These are phyloP conservation scores for Altica lythri DNA, from an alignment of 2,888 invertebrate genomes.

Conservation along the genomic window DNA sequence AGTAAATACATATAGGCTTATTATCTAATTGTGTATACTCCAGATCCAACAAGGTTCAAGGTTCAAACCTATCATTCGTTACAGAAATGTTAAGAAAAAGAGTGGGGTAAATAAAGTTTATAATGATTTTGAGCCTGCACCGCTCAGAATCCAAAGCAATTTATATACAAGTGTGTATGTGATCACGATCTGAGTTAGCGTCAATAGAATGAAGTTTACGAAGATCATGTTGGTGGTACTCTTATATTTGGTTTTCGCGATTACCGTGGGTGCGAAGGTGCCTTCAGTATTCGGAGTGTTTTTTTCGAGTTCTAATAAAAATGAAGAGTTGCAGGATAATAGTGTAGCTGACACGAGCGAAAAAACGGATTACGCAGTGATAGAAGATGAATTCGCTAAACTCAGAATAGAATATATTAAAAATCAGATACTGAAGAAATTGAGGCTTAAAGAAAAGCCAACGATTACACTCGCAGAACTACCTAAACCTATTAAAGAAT, in stretches of 20 bases:
- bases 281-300: slow-evolving; percentile 49
- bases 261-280: slow-evolving; percentile 35
- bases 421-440: slow-evolving; percentile 80
- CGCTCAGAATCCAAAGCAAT: slow-evolving; percentile 48
- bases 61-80: slow-evolving; percentile 57
- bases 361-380: slow-evolving; percentile 40
- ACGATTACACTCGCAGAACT: slow-evolving; percentile 67
- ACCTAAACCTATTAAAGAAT: slow-evolving; percentile 77
- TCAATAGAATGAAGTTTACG: slow-evolving; percentile 33
- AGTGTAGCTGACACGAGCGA: slow-evolving; percentile 40
- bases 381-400: slow-evolving; percentile 68
- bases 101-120: slow-evolving; percentile 55
- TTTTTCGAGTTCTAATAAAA: slow-evolving; percentile 38
- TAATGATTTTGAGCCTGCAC: slow-evolving; percentile 53
- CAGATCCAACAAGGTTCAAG: slow-evolving; percentile 58
- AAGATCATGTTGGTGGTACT: slow-evolving; percentile 34
- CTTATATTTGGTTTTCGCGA: slow-evolving; percentile 40
- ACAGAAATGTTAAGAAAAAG: slow-evolving; percentile 54
- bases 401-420: slow-evolving; percentile 81
- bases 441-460: slow-evolving; percentile 77
- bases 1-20: slow-evolving; percentile 32
- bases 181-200: slow-evolving; percentile 13
- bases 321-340: slow-evolving; percentile 46
- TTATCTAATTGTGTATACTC: slow-evolving; percentile 44
- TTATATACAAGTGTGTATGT: slow-evolving; percentile 51